Evolutionary conservation across 2,888 invertebrate species (phyloP).

Genomic region (Nomada goodeniana): DNA sequence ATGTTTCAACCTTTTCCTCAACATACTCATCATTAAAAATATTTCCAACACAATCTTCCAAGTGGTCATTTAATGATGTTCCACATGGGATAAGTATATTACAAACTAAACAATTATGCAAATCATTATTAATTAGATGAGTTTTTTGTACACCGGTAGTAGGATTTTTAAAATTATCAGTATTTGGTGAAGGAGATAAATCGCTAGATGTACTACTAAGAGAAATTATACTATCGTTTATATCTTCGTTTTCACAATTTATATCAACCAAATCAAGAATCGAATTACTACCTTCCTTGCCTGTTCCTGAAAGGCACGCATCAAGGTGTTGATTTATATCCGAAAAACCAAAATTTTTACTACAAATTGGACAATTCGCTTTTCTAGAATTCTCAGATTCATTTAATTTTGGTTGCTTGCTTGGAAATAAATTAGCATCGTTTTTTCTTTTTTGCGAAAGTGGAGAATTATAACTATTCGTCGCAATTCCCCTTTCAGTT

Average conservation of each 20-base stretch:
- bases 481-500: not conserved
- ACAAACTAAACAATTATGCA: constrained; percentile 77
- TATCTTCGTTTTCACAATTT: constrained; percentile 7
- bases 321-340: constrained; percentile 83
- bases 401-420: constrained; percentile 56
- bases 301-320: constrained; percentile 42
- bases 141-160: not conserved
- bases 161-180: constrained; percentile 4
- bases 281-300: constrained; percentile 12
- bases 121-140: not conserved
- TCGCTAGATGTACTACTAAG: constrained; percentile 43
- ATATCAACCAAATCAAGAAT: constrained; percentile 21
- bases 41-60: constrained; percentile 83
- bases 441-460: constrained; percentile 37
- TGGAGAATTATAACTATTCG: not conserved
- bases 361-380: constrained; percentile 84
- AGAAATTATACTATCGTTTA: constrained; percentile 39
- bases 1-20: constrained; percentile 76
- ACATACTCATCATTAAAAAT: constrained; percentile 80
- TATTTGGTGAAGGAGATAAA: constrained; percentile 23
- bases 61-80: constrained; percentile 83
- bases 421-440: not conserved
- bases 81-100: constrained; percentile 66
- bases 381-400: constrained; percentile 29
- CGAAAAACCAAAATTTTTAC: constrained; percentile 76